phyloP scores from a whole-genome alignment of 1,140 invertebrate genomes.

The Phymastichus coffea region DNA sequence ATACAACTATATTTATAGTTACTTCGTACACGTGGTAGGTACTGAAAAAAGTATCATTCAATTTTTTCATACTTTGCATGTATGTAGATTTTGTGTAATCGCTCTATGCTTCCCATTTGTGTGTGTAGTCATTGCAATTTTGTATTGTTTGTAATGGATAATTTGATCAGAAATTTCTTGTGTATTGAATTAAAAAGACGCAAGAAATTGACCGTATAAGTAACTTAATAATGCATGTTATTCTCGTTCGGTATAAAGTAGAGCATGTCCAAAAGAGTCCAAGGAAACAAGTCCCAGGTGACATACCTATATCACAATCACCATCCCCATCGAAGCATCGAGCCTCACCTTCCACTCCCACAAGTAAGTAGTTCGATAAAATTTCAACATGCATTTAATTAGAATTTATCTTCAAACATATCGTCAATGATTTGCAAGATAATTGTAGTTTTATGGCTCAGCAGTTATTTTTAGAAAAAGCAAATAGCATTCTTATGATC shows the following conservation, averaged over 20 bases:
- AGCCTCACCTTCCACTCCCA: constrained; percentile 34
- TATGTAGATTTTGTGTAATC: not conserved
- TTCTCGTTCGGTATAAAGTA: constrained; percentile 43
- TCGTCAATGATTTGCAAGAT: too few relatives aligned
- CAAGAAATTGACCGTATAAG: constrained; percentile 11
- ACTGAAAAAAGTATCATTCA: not conserved
- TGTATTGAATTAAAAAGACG: not conserved
- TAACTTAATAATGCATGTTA: constrained; percentile 38
- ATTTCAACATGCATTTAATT: too few relatives aligned
- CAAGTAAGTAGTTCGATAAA: constrained; percentile 55
- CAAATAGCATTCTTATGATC: too few relatives aligned
- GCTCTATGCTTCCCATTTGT: not conserved
- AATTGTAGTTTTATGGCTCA: too few relatives aligned
- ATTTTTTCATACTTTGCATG: not conserved
- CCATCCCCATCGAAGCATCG: constrained; percentile 40
- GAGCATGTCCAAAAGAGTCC: constrained; percentile 48
- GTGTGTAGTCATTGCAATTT: not conserved
- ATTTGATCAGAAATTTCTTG: constrained; percentile 10
- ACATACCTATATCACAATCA: constrained; percentile 32
- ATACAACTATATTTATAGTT: constrained; percentile 10
- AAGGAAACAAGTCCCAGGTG: constrained; percentile 37
- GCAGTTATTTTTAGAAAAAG: too few relatives aligned
- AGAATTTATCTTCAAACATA: too few relatives aligned
- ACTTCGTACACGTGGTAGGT: constrained; percentile 8
- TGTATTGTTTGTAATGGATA: not conserved